Evolutionary conservation across 1,140 invertebrate species (phyloP), one percentile per base, ranked within the genome.

Genomic region (Orius insidiosus): DNA sequence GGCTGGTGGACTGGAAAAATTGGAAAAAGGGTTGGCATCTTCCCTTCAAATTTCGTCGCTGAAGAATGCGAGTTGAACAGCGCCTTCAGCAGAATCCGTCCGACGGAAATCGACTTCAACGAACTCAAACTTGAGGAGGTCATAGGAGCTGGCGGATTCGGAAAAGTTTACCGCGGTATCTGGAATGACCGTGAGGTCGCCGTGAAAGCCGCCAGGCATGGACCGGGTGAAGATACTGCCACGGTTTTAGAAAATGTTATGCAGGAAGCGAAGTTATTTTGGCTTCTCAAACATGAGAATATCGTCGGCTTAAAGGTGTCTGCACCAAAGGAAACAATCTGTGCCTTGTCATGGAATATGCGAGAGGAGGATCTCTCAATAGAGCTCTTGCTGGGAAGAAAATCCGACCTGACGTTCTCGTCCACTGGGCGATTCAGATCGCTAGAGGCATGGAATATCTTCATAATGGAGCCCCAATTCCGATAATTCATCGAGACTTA

Each of bases 1-100:
- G 92, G 90, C 42, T 96, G 92, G 90, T 95, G 90, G 90, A 95
- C 86, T 33, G 90, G 92, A 4, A 89, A 89, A 62, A 85, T 94
- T 51, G 79, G 76, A 47, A 74, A 81, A 59, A 78, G 83, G 63
- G 83, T 93, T 54, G 87, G 87, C 19, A 87, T 88, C 57, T 83
- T 84, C 60, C 90, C 90, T 2, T 76, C 85, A 41, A 89, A 92
- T 61, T 97, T 90, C 71, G 89, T 96, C 24, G 79, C 80, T 13
- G 76, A 83, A 57, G 73, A 78, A 46, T 46, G 66, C 16, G 64
- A 69, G 45, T 61, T 66, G 43, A 68, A 74, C 53, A 68, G 73
- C 46, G 67, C 75, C 32, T 72, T 80, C 41, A 72, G 78, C 36
- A 70, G 78, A 54, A 77, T 83, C 37, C 74, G 84, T 58, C 87